Evolutionary conservation across 1,140 invertebrate species (phyloP).

Genomic region (Lordiphosa stackelbergi): DNA sequence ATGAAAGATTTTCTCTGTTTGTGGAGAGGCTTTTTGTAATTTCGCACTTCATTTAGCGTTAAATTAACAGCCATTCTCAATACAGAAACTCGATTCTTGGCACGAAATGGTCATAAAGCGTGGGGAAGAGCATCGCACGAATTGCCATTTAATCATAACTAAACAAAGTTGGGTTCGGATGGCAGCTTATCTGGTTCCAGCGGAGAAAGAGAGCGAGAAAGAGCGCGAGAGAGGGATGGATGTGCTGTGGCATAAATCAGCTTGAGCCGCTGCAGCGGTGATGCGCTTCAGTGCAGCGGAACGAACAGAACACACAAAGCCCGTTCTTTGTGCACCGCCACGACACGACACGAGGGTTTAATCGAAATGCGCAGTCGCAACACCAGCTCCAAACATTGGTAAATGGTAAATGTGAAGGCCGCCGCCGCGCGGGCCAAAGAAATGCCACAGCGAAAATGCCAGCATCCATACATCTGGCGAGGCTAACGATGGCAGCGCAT

Average conservation of each 20-base stretch:
- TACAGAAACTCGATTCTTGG: constrained; percentile 31
- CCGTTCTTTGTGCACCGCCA: constrained; percentile 26
- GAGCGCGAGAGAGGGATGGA: background rate
- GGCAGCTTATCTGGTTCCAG: constrained; percentile 13
- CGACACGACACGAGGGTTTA: background rate
- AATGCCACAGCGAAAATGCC: constrained; percentile 26
- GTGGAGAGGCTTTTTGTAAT: constrained; percentile 39
- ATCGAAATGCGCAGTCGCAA: constrained; percentile 62
- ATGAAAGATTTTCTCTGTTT: constrained; percentile 4
- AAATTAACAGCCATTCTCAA: constrained; percentile 62
- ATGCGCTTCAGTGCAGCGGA: constrained; percentile 70
- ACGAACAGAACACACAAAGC: constrained; percentile 34
- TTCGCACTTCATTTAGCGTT: constrained; percentile 76
- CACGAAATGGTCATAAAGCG: constrained; percentile 57
- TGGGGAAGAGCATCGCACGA: constrained; percentile 43
- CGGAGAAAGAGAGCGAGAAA: background rate
- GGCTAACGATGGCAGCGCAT: constrained; percentile 68
- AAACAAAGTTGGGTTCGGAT: constrained; percentile 51
- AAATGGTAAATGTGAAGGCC: constrained; percentile 46
- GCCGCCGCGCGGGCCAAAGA: constrained; percentile 26
- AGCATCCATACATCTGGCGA: constrained; percentile 10
- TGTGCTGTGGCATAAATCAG: constrained; percentile 63
- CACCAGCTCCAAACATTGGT: constrained; percentile 34
- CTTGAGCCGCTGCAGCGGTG: constrained; percentile 53
- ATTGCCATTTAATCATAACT: constrained; percentile 66